Percentiles rank a stretch among this genome's conserved stretches.
Evolutionary conservation across 2,113 vertebrate genomes (phyloP).

Genomic region (Ginglymostoma cirratum): DNA sequence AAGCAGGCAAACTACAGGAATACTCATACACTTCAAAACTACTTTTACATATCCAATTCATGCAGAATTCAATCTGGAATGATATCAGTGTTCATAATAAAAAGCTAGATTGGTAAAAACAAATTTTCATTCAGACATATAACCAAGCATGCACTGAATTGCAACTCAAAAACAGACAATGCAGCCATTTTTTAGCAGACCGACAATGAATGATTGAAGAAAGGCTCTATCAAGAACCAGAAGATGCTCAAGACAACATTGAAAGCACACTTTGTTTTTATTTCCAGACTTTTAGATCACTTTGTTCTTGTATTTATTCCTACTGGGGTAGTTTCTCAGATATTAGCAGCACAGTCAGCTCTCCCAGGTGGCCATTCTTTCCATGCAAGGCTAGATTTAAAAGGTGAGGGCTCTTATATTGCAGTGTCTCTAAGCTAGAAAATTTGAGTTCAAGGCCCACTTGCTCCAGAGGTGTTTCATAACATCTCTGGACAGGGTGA

Average conservation of each 20-base stretch:
- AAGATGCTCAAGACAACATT: background rate
- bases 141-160: background rate
- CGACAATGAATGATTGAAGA: background rate
- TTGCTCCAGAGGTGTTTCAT: no score
- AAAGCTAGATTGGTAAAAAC: constrained; percentile 4
- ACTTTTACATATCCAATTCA: background rate
- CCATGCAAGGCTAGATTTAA: background rate
- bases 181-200: background rate
- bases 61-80: background rate
- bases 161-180: constrained; percentile 16
- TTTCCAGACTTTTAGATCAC: background rate
- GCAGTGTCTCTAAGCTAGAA: no score
- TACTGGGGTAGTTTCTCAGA: background rate
- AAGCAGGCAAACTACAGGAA: background rate
- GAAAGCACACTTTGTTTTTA: background rate
- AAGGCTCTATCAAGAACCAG: background rate
- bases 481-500: no score
- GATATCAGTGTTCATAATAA: constrained; percentile 18
- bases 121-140: background rate
- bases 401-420: no score
- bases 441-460: no score
- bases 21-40: background rate
- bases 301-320: background rate
- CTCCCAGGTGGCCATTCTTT: background rate
- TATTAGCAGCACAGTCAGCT: background rate